Base-by-base conservation (phyloP, 2,888 invertebrate species). In the Agonopterix subpropinquella region DNA sequence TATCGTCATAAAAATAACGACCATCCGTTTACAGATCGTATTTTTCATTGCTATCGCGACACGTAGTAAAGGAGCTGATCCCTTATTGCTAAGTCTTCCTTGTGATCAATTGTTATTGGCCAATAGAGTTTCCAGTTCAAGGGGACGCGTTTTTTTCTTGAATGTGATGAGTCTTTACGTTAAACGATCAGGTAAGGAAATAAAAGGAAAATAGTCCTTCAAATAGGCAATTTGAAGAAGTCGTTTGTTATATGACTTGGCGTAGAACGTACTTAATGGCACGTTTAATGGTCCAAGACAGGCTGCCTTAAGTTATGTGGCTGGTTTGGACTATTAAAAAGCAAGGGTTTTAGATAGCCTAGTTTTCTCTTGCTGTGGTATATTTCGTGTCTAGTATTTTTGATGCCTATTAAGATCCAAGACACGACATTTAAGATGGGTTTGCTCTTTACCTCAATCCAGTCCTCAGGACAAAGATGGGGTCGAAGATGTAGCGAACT, bases 51-150 rank as follows among this genome's bases (percentile, higher is more conserved):
- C 39, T n/a, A 39, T 39, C 10, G 8, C 39, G n/a, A 39, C 39
- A 39, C 39, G 39, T 39, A 39, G n/a, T 39, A n/a, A n/a, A 39
- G 39, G 39, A 39, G n/a, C n/a, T n/a, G 39, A 39, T n/a, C 39
- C 37, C 39, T 10, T n/a, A 39, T 39, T 39, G 28, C 28, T 28
- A 28, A 28, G 28, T 28, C 28, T 28, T 39, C 55, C 55, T 11
- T 2, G 43, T 61, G 64, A 68, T 68, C 67, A 64, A 69, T 65
- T 66, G 64, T 63, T 64, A 70, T 67, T 65, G 61, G 65, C 60
- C 62, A 60, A 60, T 60, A 55, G 55, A 47, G 61, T 44, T 50
- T 53, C 53, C 55, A 59, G 62, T 65, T 66, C 60, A 61, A 62
- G 59, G 61, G 61, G 58, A 59, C 51, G 51, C 50, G 52, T 52